A percentile compares a stretch with the other conserved stretches of the same genome.
Evolutionary conservation across 1,140 invertebrate genomes (phyloP).

Genomic region (Papilio aristodemus): DNA sequence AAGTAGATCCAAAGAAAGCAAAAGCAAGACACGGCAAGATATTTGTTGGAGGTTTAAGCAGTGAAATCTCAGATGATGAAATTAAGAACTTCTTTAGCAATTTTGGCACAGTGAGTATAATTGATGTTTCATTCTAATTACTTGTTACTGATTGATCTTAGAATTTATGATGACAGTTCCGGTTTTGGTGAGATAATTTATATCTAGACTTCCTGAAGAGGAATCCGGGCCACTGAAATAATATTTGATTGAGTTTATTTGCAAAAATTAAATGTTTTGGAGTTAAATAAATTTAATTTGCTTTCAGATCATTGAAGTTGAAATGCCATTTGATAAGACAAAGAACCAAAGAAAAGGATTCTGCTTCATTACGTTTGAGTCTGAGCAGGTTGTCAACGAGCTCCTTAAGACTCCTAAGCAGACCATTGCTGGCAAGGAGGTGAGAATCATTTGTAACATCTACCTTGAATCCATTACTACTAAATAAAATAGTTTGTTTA

Average conservation of each 20-base stretch:
- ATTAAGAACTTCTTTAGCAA: slow-evolving; percentile 94
- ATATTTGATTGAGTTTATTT: slow-evolving; percentile 13
- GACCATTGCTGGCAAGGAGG: slow-evolving; percentile 95
- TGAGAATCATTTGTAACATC: slow-evolving; percentile 53
- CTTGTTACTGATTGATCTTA: neutral
- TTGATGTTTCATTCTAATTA: slow-evolving; percentile 18
- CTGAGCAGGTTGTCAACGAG: slow-evolving; percentile 94
- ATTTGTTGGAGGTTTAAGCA: slow-evolving; percentile 95
- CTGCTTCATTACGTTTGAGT: slow-evolving; percentile 97
- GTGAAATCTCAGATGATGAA: slow-evolving; percentile 94
- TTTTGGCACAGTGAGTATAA: slow-evolving; percentile 90
- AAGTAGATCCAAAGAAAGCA: slow-evolving; percentile 97
- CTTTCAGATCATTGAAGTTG: slow-evolving; percentile 92
- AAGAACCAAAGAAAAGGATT: slow-evolving; percentile 97
- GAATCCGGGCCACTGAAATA: slow-evolving; percentile 75
- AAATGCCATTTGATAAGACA: slow-evolving; percentile 97
- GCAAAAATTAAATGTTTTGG: neutral
- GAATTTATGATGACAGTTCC: slow-evolving; percentile 68
- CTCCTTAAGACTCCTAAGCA: slow-evolving; percentile 95
- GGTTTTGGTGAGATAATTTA: slow-evolving; percentile 73
- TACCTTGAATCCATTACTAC: too few species aligned
- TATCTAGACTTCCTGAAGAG: slow-evolving; percentile 67
- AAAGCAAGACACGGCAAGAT: slow-evolving; percentile 96
- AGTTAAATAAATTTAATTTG: slow-evolving; percentile 48
- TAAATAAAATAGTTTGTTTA: too few species aligned